Base-by-base conservation (phyloP, 1,140 invertebrate species). In the Tetranychus cinnabarinus region DNA sequence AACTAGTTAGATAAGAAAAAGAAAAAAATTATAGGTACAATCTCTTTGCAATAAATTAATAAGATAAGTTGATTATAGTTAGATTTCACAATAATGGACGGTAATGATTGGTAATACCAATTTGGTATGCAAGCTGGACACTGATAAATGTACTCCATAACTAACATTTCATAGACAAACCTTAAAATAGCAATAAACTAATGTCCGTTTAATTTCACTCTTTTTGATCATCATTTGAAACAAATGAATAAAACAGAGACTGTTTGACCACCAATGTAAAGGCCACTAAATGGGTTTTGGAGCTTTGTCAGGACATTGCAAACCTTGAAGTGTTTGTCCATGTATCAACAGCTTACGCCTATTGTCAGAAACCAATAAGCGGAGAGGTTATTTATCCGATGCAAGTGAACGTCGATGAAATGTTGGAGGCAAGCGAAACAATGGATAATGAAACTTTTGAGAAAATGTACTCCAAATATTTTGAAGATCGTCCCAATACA, bases 231-330 rank as follows among this genome's bases (percentile, higher is more conserved):
- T 6, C 39, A 5, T 42, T 6, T 42, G 5, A 42, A 6, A 10
- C 39, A 42, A 42, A 42, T 42, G 39, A 42, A 23, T 15, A 52
- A 1, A 5, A 23, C 15, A 52, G 48, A 52, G 56, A 64, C n/a
- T 61, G 52, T 10, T 83, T 90, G 45, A 85, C 84, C 68, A 88
- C 89, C 72, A 92, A 92, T 73, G 85, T 90, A 78, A 73, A 87
- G 62, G 87, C 86, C 52, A 90, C 86, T 33, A 85, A 86, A 70
- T 78, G 83, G 66, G 75, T 90, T 57, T 79, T 90, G 35, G 65
- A 67, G 10, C 46, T 68, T n/a, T 62, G 64, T 48, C 54, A 65
- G 23, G 59, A 66, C 34, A 59, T 68, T 15, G 61, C 54, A 39
- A 57, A 67, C 34, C 55, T 68, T 47, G 5, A 64, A 60, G 60